These are phyloP conservation scores for Leucoraja ocellata DNA, from an alignment of 2,797 vertebrate genomes.

Conservation along the genomic window DNA sequence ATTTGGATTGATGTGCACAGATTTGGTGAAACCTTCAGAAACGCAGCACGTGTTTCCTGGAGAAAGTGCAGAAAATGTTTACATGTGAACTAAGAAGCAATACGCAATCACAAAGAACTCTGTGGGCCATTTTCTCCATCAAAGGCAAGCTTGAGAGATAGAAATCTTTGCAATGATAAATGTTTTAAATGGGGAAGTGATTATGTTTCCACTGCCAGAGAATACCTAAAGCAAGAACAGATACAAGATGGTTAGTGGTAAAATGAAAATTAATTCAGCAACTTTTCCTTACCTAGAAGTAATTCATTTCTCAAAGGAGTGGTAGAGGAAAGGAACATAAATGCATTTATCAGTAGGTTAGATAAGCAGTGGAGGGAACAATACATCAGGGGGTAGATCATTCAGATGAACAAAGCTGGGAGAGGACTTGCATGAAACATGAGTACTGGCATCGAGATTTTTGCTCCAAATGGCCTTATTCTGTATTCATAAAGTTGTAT, in stretches of 20 bases:
- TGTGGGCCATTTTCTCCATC: not conserved
- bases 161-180: not conserved
- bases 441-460: not conserved
- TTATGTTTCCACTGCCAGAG: not conserved
- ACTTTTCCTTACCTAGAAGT: too few relatives aligned
- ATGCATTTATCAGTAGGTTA: not conserved
- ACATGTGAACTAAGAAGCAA: too few relatives aligned
- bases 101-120: not conserved
- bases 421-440: not conserved
- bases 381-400: not conserved
- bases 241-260: not conserved
- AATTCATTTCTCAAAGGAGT: not conserved
- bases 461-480: not conserved
- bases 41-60: not conserved
- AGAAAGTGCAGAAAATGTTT: not conserved
- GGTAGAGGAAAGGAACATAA: not conserved
- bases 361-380: not conserved
- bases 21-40: not conserved
- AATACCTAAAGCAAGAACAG: not conserved
- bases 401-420: not conserved
- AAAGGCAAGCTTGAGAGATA: not conserved
- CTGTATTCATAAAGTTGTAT: not conserved
- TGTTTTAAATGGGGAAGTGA: not conserved
- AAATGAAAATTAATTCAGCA: not conserved
- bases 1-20: not conserved